phyloP scores from a whole-genome alignment of 1,140 invertebrate species.

The Cydia strobilella region DNA sequence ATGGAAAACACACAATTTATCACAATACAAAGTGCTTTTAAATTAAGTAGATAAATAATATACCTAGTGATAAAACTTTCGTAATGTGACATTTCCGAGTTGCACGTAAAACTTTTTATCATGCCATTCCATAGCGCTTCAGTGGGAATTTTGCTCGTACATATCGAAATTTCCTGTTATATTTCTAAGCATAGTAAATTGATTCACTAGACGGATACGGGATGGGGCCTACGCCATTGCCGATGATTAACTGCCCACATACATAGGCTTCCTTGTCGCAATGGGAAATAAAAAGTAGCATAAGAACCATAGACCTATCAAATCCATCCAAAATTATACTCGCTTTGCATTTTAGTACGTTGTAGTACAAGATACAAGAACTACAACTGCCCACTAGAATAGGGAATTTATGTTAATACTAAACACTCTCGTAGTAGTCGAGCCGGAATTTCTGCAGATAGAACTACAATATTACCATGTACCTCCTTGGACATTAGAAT shows the following conservation, averaged over 20 bases:
- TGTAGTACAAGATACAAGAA: constrained; percentile 41
- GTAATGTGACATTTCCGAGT: background rate
- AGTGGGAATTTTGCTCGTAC: background rate
- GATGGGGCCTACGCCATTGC: constrained; percentile 1
- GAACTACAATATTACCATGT: constrained; percentile 31
- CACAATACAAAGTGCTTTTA: no score
- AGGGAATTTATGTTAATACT: constrained; percentile 48
- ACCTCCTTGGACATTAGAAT: constrained; percentile 28
- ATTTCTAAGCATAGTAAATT: background rate
- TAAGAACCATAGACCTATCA: constrained; percentile 21
- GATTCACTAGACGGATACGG: constrained; percentile 9
- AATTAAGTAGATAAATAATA: no score
- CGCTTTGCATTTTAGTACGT: constrained; percentile 40
- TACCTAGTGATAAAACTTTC: background rate
- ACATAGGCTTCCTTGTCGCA: constrained; percentile 20
- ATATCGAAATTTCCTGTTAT: constrained; percentile 9
- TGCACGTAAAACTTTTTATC: no score
- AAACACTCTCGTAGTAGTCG: constrained; percentile 39
- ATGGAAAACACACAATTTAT: no score
- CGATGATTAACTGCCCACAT: constrained; percentile 23
- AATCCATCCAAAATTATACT: constrained; percentile 27
- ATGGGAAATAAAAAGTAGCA: constrained; percentile 18
- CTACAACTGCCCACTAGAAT: constrained; percentile 37
- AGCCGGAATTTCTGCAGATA: constrained; percentile 34
- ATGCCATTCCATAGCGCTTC: background rate